Percentiles rank a stretch among this genome's conserved stretches.
These are phyloP conservation scores for Trachelus tabidus DNA, from an alignment of 2,888 invertebrate species.

Conservation along the genomic window DNA sequence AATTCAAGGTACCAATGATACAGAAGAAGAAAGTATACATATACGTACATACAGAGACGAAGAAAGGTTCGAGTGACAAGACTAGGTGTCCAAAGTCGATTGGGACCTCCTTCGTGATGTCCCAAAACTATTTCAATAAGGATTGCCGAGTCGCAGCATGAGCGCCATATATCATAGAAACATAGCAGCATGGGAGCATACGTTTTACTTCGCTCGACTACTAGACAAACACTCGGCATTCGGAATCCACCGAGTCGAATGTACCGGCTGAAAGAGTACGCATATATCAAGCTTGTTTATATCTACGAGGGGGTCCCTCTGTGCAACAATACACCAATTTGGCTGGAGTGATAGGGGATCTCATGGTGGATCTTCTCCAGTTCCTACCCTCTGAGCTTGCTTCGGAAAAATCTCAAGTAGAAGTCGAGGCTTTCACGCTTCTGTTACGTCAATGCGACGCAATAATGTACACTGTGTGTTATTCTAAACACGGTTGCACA, in stretches of 20 bases:
- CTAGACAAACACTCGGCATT: slow-evolving; percentile 37
- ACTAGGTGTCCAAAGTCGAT: neutral
- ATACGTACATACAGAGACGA: neutral
- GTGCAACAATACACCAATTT: slow-evolving; percentile 54
- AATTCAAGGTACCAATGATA: neutral
- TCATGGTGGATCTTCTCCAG: slow-evolving; percentile 22
- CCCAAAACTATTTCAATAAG: slow-evolving; percentile 30
- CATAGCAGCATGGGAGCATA: slow-evolving; percentile 25
- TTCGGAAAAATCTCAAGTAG: neutral
- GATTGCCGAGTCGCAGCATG: slow-evolving; percentile 35
- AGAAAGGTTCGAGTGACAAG: slow-evolving; percentile 8
- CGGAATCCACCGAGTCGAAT: slow-evolving; percentile 9
- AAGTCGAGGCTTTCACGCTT: slow-evolving; percentile 18
- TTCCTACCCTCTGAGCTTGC: neutral
- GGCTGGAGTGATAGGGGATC: slow-evolving; percentile 45
- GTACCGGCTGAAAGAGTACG: slow-evolving; percentile 25
- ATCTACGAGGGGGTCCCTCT: slow-evolving; percentile 25
- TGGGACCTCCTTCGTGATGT: slow-evolving; percentile 9
- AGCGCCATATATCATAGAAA: slow-evolving; percentile 35
- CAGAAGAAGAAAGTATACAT: neutral
- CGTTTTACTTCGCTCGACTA: slow-evolving; percentile 30
- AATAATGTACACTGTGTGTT: neutral
- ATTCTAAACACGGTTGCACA: neutral
- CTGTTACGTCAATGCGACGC: slow-evolving; percentile 24
- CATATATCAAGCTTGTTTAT: slow-evolving; percentile 47